A percentile compares a stretch with the other conserved stretches of the same genome.
These are phyloP conservation scores for Drosophila athabasca DNA, from an alignment of 1,140 invertebrate species.

Conservation along the genomic window DNA sequence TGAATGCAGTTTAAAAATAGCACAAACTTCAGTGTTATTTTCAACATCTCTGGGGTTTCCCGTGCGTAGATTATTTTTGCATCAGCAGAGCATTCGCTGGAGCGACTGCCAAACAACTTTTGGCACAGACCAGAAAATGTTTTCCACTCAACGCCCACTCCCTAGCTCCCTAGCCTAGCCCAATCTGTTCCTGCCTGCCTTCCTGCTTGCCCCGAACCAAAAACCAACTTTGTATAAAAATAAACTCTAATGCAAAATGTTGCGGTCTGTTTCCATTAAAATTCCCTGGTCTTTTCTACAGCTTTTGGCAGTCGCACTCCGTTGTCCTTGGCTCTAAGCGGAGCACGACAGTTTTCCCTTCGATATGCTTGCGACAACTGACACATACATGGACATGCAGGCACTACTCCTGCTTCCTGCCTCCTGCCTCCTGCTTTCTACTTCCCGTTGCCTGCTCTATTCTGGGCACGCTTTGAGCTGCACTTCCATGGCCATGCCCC, in stretches of 20 bases:
- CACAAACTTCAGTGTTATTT: constrained; percentile 19
- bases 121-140: constrained; percentile 27
- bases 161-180: too few species aligned
- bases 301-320: constrained; percentile 62
- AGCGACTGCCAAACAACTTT: constrained; percentile 45
- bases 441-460: constrained; percentile 3
- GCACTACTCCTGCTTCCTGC: background rate
- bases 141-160: constrained; percentile 21
- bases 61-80: constrained; percentile 50
- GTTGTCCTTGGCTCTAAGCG: constrained; percentile 49
- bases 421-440: background rate
- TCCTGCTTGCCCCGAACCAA: background rate
- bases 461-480: background rate
- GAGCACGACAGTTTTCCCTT: constrained; percentile 55
- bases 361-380: constrained; percentile 54
- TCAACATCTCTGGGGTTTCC: background rate
- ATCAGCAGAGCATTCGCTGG: constrained; percentile 19
- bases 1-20: constrained; percentile 38
- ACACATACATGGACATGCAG: constrained; percentile 24
- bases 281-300: constrained; percentile 15
- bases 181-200: background rate
- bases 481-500: constrained; percentile 43
- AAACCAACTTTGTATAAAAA: constrained; percentile 27
- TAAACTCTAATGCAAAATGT: constrained; percentile 71
- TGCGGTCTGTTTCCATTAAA: constrained; percentile 75